Base-by-base conservation (phyloP, 2,797 vertebrate species). In the Neosilurus hyrtlii region DNA sequence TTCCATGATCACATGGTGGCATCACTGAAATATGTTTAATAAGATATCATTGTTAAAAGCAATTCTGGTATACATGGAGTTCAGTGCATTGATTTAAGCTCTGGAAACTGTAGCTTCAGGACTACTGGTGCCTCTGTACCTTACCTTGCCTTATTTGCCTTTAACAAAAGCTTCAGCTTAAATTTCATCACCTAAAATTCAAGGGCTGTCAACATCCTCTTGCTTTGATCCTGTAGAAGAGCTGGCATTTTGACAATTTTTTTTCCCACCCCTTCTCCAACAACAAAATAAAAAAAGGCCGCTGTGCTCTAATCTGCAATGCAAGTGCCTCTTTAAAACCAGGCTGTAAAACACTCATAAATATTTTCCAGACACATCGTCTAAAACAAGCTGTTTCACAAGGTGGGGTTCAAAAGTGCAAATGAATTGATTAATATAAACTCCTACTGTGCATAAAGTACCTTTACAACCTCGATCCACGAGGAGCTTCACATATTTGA, bases 231-330 rank as follows among this genome's bases (percentile, higher is more conserved):
- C 65, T 74, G 10, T 54, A 59, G 74, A 74, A 82, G 16, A 80
- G 62, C 63, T 43, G 10, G 22, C 79, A 8, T 63, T 82, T 81
- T 77, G 68, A 80, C 72, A 84, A 82, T 18, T 37, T 4, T 24
- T 9, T 22, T 35, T 65, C 10, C 6, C 11, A 43, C 37, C 37
- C 18, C 24, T 20, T 24, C 54, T 73, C 77, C 11, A 51, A 56
- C 79, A 82, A 80, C 15, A 74, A 75, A 62, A 54, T 65, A 54
- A 54, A 68, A 70, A 82, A 86, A 74, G 66, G 49, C 61, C 62
- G 65, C 68, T 22, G 52, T 51, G 80, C 70, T 52, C 81, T 85
- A 81, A 83, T 85, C 83, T 79, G 74, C 81, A 83, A 74, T 65
- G 85, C 73, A 61, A 72, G 74, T 75, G 80, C 73, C 67, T 75